Conservation (phyloP, 2,888 invertebrate genomes). For the Fragum sueziense region DNA sequence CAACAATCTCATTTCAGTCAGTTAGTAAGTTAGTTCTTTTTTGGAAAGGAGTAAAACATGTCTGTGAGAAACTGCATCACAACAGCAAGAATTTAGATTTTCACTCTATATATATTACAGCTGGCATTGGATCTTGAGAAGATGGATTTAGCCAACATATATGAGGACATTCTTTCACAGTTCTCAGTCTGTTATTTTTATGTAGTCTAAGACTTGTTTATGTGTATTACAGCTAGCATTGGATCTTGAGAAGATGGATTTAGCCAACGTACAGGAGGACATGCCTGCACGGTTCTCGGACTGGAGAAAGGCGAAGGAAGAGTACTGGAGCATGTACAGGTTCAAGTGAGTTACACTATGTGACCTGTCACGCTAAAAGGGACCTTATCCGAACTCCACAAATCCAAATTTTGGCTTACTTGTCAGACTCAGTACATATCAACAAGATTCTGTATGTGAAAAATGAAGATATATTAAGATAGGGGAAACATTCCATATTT, state of each 20-base stretch:
- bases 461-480: too few relatives aligned
- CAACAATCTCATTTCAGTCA: too few relatives aligned
- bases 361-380: too few relatives aligned
- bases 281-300: constrained; percentile 27
- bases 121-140: constrained; percentile 43
- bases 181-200: constrained; percentile 46
- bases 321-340: constrained; percentile 38
- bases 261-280: constrained; percentile 23
- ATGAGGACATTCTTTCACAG: constrained; percentile 13
- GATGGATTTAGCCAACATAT: constrained; percentile 36
- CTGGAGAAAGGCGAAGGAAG: constrained; percentile 41
- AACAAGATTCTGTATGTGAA: too few relatives aligned
- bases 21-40: too few relatives aligned
- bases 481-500: too few relatives aligned
- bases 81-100: too few relatives aligned
- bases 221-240: constrained; percentile 27
- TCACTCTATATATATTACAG: too few relatives aligned
- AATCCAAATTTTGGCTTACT: background rate
- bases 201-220: too few relatives aligned
- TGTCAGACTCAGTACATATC: background rate
- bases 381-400: too few relatives aligned
- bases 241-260: constrained; percentile 49
- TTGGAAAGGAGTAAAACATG: too few relatives aligned
- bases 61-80: too few relatives aligned
- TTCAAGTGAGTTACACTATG: constrained; percentile 23